Base-by-base conservation (phyloP, 1,140 invertebrate species). In the Drosophila pectinifera region DNA sequence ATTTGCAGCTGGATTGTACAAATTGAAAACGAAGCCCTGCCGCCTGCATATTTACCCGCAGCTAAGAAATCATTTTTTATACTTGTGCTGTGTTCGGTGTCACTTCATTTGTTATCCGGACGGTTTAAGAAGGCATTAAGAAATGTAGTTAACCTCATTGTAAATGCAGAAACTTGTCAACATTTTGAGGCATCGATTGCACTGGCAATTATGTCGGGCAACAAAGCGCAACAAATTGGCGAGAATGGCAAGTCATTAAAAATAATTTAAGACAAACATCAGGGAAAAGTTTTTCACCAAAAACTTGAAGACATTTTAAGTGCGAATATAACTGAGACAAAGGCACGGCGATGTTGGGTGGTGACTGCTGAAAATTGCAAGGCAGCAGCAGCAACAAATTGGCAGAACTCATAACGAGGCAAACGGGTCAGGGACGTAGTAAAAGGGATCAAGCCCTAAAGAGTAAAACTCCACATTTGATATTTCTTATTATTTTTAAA, bases 181-280 rank as follows among this genome's bases (percentile, higher is more conserved):
- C 41, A 48, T 57, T 70, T 39, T 24, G 8, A 36, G 16, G 42
- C 41, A 70, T 72, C 68, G 65, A 72, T 68, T 38, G 61, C 34
- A 41, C 36, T 41, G 45, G 26, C 64, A 68, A 68, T 68, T 68
- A 46, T 38, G 31, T 20, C 34, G 24, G 61, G 31, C 39, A 68
- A 68, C 39, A 55, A 54, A 72, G 54, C 43, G 58, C 39, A 74
- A 78, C 43, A 82, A 86, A 81, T 78, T 65, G 72, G 31, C 57
- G 36, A 55, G 62, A 62, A 85, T 70, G 63, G 59, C 53, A 16
- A 72, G 54, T 75, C 83, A 86, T 88, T 88, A 83, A 81, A 74
- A 85, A 81, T 81, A 65, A 78, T 85, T 86, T 69, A 42, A 76
- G 82, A 75, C 69, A 82, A 82, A 82, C 69, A 62, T 51, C 20